phyloP scores from a whole-genome alignment of 1,140 invertebrate species.

The Lasioglossum albipes region DNA sequence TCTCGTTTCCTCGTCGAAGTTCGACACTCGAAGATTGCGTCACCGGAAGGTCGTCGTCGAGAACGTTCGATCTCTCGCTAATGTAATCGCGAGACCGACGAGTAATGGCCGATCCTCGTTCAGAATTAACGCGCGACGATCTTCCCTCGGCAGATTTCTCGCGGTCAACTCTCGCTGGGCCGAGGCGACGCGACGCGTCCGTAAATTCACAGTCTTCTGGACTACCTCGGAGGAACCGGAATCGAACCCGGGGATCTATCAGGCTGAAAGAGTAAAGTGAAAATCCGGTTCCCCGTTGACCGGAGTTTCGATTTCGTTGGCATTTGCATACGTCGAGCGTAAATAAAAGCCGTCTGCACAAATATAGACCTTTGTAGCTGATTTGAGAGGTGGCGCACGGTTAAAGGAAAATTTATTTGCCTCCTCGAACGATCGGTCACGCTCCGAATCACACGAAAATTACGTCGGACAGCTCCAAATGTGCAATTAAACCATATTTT shows the following conservation, averaged over 20 bases:
- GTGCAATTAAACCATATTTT: too few relatives aligned
- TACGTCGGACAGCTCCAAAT: too few relatives aligned
- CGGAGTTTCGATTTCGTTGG: background rate
- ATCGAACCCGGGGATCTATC: background rate
- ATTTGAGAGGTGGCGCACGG: too few relatives aligned
- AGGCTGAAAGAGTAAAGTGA: background rate
- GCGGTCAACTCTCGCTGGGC: background rate
- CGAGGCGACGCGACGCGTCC: too few relatives aligned
- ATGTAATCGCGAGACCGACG: background rate
- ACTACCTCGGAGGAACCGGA: background rate
- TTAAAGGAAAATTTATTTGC: too few relatives aligned
- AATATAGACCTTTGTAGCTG: too few relatives aligned
- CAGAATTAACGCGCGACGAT: too few relatives aligned
- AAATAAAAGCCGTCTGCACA: background rate
- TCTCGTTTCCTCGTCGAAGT: too few relatives aligned
- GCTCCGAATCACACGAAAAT: too few relatives aligned
- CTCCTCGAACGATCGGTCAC: too few relatives aligned
- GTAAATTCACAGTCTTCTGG: background rate
- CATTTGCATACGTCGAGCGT: background rate
- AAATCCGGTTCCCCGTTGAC: background rate
- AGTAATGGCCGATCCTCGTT: background rate
- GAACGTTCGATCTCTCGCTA: slow-evolving; percentile 1
- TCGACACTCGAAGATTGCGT: background rate
- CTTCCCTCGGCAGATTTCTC: too few relatives aligned
- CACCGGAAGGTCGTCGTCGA: slow-evolving; percentile 10